Conservation (phyloP, 2,797 vertebrate species). For the Lacerta agilis region DNA sequence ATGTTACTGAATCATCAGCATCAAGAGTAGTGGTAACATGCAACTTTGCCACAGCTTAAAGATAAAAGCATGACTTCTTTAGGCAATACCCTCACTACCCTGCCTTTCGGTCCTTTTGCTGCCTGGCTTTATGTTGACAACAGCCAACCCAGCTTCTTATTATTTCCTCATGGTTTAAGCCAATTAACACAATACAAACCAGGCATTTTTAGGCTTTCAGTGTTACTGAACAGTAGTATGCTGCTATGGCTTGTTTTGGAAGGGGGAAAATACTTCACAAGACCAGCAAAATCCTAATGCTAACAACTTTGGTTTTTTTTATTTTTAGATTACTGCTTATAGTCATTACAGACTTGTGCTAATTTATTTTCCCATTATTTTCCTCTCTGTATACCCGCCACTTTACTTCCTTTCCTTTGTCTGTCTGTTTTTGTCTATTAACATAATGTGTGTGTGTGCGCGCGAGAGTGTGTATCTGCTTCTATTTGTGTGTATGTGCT, state of each 20-base stretch:
- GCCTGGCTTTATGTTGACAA: conserved; percentile 81
- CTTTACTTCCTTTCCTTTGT: conserved; percentile 58
- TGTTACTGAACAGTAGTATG: conserved; percentile 60
- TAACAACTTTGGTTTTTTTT: conserved; percentile 61
- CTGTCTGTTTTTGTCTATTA: conserved; percentile 63
- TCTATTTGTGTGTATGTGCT: conserved; percentile 39
- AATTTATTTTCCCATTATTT: conserved; percentile 77
- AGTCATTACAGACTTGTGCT: conserved; percentile 70
- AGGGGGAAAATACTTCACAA: conserved; percentile 63
- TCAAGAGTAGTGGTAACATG: conserved; percentile 90
- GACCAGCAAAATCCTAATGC: conserved; percentile 60
- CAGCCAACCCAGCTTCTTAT: conserved; percentile 76
- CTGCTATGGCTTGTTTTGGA: conserved; percentile 75
- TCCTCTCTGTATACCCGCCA: conserved; percentile 49
- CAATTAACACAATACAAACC: conserved; percentile 58
- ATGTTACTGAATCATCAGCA: conserved; percentile 81
- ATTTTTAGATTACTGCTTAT: conserved; percentile 72
- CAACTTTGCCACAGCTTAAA: conserved; percentile 79
- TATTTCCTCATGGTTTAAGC: conserved; percentile 69
- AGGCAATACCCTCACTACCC: conserved; percentile 77
- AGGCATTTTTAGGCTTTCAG: conserved; percentile 67
- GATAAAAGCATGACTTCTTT: conserved; percentile 79
- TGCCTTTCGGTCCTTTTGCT: conserved; percentile 74
- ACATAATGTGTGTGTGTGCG: conserved; percentile 22
- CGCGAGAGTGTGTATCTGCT: neutral